phyloP scores from a whole-genome alignment of 2,113 vertebrate genomes.

The Tupaia chinensis region DNA sequence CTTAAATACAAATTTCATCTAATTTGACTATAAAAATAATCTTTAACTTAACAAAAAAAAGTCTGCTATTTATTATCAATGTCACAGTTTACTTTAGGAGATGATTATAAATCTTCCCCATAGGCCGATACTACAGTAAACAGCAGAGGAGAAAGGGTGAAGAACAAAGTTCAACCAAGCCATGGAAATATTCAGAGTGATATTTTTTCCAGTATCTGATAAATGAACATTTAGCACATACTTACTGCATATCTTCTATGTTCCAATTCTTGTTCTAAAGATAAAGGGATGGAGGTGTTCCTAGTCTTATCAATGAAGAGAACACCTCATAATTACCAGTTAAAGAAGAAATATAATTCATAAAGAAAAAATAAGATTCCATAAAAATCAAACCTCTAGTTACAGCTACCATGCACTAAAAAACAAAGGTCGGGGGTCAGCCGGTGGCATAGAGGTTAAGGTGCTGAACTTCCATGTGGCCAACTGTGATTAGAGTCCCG shows the following conservation, averaged over 20 bases:
- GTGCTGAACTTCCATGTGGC: too few species aligned
- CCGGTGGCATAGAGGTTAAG: too few species aligned
- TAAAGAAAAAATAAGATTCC: neutral
- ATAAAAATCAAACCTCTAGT: neutral
- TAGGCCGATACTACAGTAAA: neutral
- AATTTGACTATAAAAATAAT: conserved; percentile 27
- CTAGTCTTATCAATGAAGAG: neutral
- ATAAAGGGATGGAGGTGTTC: neutral
- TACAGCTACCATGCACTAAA: neutral
- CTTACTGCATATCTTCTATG: neutral
- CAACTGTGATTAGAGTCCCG: too few species aligned
- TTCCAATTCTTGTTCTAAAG: neutral
- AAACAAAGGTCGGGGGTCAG: neutral
- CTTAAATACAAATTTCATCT: neutral
- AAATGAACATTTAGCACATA: conserved; percentile 22
- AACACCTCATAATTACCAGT: neutral
- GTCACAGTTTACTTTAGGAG: conserved; percentile 19
- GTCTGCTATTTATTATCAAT: conserved; percentile 6
- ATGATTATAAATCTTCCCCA: neutral
- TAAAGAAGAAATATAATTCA: neutral
- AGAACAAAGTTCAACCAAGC: neutral
- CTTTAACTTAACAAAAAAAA: neutral
- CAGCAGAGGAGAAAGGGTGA: neutral
- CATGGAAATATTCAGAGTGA: neutral
- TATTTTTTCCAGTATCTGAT: neutral